A percentile compares a stretch with the other conserved stretches of the same genome.
phyloP scores from a whole-genome alignment of 2,888 invertebrate species.

The Pinctada fucata region DNA sequence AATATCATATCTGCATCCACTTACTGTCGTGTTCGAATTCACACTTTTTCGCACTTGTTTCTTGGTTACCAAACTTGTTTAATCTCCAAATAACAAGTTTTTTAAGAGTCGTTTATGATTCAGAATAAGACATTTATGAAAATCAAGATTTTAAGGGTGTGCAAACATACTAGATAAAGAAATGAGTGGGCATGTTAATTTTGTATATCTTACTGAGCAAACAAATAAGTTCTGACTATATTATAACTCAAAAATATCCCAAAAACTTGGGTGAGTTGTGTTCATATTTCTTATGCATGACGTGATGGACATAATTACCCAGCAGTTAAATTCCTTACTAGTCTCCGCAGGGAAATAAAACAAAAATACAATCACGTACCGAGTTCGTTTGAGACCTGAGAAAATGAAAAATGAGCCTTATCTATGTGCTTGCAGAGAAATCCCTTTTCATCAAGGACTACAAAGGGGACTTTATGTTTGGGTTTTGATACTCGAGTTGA shows the following conservation, averaged over 20 bases:
- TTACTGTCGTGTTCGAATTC: too few relatives aligned
- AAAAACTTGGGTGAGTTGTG: not conserved
- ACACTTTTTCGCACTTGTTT: too few relatives aligned
- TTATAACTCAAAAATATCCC: not conserved
- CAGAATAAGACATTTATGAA: too few relatives aligned
- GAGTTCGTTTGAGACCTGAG: too few relatives aligned
- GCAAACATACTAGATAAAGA: too few relatives aligned
- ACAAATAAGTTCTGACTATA: not conserved
- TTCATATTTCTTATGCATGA: not conserved
- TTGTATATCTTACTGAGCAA: too few relatives aligned
- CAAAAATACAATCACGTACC: not conserved
- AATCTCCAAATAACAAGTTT: too few relatives aligned
- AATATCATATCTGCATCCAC: too few relatives aligned
- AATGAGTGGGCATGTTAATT: too few relatives aligned
- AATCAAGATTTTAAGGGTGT: too few relatives aligned
- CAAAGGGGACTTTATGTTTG: constrained; percentile 30
- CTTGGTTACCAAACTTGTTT: too few relatives aligned
- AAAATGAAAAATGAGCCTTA: not conserved
- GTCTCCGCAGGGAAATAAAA: not conserved
- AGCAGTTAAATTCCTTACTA: not conserved
- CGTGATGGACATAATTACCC: not conserved
- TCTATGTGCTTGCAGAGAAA: constrained; percentile 4
- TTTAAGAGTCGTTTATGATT: too few relatives aligned
- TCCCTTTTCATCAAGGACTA: constrained; percentile 28
- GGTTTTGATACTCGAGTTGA: constrained; percentile 24